Base-by-base conservation (phyloP, 2,888 invertebrate genomes). In the Drosophila incognita region DNA sequence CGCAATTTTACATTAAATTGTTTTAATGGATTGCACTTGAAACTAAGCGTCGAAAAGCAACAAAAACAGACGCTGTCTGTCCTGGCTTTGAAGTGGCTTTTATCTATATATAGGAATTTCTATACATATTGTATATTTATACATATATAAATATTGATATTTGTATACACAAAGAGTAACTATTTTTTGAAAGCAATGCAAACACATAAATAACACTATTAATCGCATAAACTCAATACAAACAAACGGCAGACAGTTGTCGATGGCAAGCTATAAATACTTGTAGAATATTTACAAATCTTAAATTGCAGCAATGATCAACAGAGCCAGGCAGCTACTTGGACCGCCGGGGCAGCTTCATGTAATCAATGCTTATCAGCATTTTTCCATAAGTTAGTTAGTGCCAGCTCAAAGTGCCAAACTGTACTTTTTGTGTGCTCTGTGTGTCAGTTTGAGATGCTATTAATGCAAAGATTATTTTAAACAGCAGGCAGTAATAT, bases 401-500 rank as follows among this genome's bases (percentile, higher is more conserved):
- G 18, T 53, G 48, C 1, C 48, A 52, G 53, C 31, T 61, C 31
- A 70, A 66, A 48, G 52, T 53, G 46, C 52, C 56, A 56, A 83
- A 82, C 76, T 87, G 81, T 82, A 79, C 69, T 70, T 80, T 86
- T 79, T 51, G 58, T 70, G 63, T 58, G 59, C 42, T 65, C 33
- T 52, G 33, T 69, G 40, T 53, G 33, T 70, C 42, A 64, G 40
- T 68, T 53, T 27, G 10, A 58, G 62, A 58, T 52, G 49, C 68
- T 74, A 66, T 59, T 70, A 54, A 31, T 27, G 33, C 60, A 48
- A 48, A 40, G 57, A 60, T 48, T 63, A 33, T 11, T 36, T 49
- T 18, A 7, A 38, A 63, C 27, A 31, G 18, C 18, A 8, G 18
- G 5, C 11, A 31, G 4, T 2, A 8, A 10, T 7, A 2, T 24